Base-by-base conservation (phyloP, 2,888 invertebrate species). In the Leptothorax acervorum region DNA sequence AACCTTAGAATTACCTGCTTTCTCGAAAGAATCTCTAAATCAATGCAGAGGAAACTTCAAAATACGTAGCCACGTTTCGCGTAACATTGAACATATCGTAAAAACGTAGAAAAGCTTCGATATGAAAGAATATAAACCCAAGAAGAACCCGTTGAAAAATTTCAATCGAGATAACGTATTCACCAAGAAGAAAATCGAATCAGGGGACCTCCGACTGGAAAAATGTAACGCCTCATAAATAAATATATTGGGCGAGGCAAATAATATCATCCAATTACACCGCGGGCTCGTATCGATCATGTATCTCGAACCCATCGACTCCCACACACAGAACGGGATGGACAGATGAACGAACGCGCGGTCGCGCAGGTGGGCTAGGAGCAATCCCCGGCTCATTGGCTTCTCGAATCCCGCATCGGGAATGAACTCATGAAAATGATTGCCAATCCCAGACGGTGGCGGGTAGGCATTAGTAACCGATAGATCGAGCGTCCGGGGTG, bases 361-460 rank as follows among this genome's bases (percentile, higher is more conserved):
- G 57, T 65, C 65, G 79, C 48, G 68, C 71, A 62, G 63, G 79
- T 83, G 79, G 83, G 81, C 62, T 83, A 81, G 81, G 12, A 62
- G 81, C 84, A 73, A 84, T 84, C 75, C 66, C 79, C 68, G 83
- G 76, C 74, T 84, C 84, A 84, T 85, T 85, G 78, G 83, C 86
- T 85, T 82, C 82, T 73, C 68, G 75, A 78, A 75, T 71, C 66
- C 63, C 48, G 74, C 84, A 83, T 55, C 71, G 65, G 79, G 87
- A 87, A 88, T 88, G 88, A 86, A 82, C 85, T 86, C 86, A 84
- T 79, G 90, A 88, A 91, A 92, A 89, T 91, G 90, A 92, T 92
- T 90, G 91, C 89, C 87, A 85, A 88, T 89, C 87, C 83, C 73
- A 82, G 84, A 68, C 87, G 87, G 87, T 86, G 86, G 84, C 83